Base-by-base conservation (phyloP, 2,888 invertebrate genomes). In the Lasioglossum pauxillum region DNA sequence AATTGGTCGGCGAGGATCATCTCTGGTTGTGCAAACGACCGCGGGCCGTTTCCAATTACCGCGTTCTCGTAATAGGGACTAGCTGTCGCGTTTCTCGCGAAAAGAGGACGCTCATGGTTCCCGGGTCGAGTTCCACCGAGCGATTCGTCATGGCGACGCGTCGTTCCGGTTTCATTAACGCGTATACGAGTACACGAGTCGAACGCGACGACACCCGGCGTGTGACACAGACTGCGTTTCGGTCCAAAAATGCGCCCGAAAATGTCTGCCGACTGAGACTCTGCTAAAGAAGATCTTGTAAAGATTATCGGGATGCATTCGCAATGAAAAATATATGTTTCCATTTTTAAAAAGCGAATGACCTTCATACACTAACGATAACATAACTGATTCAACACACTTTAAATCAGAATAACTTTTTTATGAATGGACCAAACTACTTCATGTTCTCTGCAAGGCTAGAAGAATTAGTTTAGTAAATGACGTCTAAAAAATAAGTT, bases 121-220 rank as follows among this genome's bases (percentile, higher is more conserved):
- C 60, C 60, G 60, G 38, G 38, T 69, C 23, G 38, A 38, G 38
- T 69, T 69, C 69, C 38, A 23, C 23, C 27, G 27, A 10, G 4
- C 27, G n/a, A 74, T 80, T 14, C 57, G 67, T 49, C 23, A 53
- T 53, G 53, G 35, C 53, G 49, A 23, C 44, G 49, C 74, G 27
- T 23, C 35, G 44, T 53, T 78, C 82, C 57, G 73, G 69, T 84
- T 84, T 78, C 84, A 82, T 84, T 84, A 84, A 35, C 49, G 60
- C 60, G 60, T 12, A 16, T 1, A 53, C 49, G 49, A 23, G 49
- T 23, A 53, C 49, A 8, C 53, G 53, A 16, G 16, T 46, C 53
- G 53, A 23, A 23, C 23, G 23, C 53, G 53, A 23, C 53, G 53
- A 53, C 23, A 53, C 53, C 53, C 53, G 23, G 53, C 19, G 53